phyloP scores from a whole-genome alignment of 2,888 invertebrate species.

The Leucophora obtusa region DNA sequence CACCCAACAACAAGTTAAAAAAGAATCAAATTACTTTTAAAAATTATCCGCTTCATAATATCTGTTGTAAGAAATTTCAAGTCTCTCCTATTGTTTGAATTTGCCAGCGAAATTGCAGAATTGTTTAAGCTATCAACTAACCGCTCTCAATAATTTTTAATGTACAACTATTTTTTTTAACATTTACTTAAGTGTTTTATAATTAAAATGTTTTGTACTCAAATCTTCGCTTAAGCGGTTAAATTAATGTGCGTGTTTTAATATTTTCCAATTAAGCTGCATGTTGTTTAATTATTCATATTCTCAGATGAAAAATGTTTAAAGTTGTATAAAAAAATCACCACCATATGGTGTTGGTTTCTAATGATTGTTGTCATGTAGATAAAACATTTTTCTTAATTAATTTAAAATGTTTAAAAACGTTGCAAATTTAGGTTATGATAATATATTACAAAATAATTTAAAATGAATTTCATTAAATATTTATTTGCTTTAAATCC shows the following conservation, averaged over 20 bases:
- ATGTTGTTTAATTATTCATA: slow-evolving; percentile 48
- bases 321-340: not conserved
- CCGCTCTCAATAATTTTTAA: too few relatives aligned
- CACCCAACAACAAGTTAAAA: too few relatives aligned
- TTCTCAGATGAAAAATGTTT: not conserved
- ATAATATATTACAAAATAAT: not conserved
- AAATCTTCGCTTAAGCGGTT: slow-evolving; percentile 46
- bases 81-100: too few relatives aligned
- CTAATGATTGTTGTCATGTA: not conserved
- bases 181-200: slow-evolving; percentile 15
- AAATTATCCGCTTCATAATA: too few relatives aligned
- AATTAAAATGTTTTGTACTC: slow-evolving; percentile 50
- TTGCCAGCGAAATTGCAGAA: too few relatives aligned
- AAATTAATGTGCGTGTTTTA: slow-evolving; percentile 57
- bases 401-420: not conserved
- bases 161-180: too few relatives aligned
- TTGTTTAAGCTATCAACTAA: too few relatives aligned
- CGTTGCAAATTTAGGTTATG: not conserved
- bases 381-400: not conserved
- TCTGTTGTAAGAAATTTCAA: too few relatives aligned
- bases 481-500: slow-evolving; percentile 15
- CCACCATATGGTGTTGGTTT: not conserved
- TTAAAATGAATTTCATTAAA: not conserved
- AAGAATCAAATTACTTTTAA: too few relatives aligned
- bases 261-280: slow-evolving; percentile 51